These are phyloP conservation scores for Jaculus jaculus DNA, from an alignment of 2,113 vertebrate genomes.

Conservation along the genomic window DNA sequence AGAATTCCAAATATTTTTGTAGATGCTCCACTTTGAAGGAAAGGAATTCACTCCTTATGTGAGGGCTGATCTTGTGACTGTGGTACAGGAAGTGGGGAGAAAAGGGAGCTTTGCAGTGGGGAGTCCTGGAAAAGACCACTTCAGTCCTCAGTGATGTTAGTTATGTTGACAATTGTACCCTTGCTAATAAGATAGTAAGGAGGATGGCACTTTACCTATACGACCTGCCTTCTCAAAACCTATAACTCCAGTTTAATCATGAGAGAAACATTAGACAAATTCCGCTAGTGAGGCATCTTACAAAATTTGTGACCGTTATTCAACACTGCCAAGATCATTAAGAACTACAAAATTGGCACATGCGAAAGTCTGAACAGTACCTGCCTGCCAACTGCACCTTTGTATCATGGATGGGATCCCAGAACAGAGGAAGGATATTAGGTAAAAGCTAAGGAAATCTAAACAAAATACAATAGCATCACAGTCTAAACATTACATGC, in stretches of 20 bases:
- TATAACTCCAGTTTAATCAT: neutral
- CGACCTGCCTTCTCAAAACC: neutral
- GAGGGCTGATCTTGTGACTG: neutral
- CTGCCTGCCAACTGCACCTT: neutral
- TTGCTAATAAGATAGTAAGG: neutral
- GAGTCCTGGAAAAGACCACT: neutral
- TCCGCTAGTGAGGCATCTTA: neutral
- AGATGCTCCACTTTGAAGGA: neutral
- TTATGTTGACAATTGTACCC: neutral
- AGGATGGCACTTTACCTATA: neutral
- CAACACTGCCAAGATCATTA: neutral
- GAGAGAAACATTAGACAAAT: neutral
- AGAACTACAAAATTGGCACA: neutral
- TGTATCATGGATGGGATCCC: neutral
- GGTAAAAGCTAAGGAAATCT: neutral
- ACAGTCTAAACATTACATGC: neutral
- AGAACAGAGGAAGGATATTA: neutral
- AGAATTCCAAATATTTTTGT: neutral
- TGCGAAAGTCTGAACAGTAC: neutral
- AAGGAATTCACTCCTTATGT: neutral
- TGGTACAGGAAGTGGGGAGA: neutral
- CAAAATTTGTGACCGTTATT: neutral
- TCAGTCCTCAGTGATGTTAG: neutral
- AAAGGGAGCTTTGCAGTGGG: neutral
- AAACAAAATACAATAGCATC: neutral